A percentile compares a stretch with the other conserved stretches of the same genome.
These are phyloP conservation scores for Channallabes apus DNA, from an alignment of 2,797 vertebrate species.

Conservation along the genomic window DNA sequence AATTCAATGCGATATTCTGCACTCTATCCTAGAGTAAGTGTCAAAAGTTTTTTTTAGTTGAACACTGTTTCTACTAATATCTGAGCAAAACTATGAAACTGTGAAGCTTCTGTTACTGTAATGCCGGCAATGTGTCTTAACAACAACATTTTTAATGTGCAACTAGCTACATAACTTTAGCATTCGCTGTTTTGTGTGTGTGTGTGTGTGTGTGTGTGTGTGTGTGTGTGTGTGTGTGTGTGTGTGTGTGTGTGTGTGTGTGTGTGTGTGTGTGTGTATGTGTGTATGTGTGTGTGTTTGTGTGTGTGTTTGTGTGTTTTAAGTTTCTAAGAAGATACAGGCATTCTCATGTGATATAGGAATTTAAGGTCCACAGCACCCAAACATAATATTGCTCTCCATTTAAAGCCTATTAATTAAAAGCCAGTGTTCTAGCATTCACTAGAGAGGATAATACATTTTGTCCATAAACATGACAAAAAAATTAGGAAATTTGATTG, in stretches of 20 bases:
- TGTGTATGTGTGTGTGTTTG: too few species aligned
- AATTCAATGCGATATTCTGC: slow-evolving; percentile 1
- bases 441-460: background rate
- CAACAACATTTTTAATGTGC: background rate
- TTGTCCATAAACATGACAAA: background rate
- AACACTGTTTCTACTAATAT: background rate
- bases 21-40: slow-evolving; percentile 1
- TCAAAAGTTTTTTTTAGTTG: background rate
- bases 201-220: too few species aligned
- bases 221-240: too few species aligned
- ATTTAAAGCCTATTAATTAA: background rate
- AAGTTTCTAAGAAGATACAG: too few species aligned
- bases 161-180: background rate
- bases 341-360: background rate
- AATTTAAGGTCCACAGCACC: background rate
- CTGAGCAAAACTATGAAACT: background rate
- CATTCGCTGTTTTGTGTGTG: background rate
- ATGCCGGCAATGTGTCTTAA: background rate
- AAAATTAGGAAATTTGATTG: background rate
- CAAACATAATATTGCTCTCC: background rate
- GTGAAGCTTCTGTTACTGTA: background rate
- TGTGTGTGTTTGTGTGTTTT: background rate
- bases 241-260: too few species aligned
- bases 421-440: background rate
- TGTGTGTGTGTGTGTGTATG: too few species aligned